Base-by-base conservation (phyloP, 1,140 invertebrate species). In the Oncopeltus fasciatus region DNA sequence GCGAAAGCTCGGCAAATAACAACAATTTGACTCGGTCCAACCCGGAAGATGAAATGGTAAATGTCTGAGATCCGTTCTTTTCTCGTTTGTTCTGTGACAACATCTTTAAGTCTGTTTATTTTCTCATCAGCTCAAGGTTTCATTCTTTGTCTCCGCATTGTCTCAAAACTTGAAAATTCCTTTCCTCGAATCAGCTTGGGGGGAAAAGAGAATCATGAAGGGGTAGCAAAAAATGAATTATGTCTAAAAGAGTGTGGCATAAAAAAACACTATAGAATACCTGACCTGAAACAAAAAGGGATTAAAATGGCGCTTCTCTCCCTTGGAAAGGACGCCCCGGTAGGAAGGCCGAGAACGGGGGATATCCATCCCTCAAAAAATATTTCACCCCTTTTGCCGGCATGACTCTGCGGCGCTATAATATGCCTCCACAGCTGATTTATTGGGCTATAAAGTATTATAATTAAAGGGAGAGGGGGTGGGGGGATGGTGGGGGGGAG, bases 361-460 rank as follows among this genome's bases (percentile, higher is more conserved):
- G 43, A 33, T 38, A 38, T 38, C 31, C 31, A 38, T 38, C 31
- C 31, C 31, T 38, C 31, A 38, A 38, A 38, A 61, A 61, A 61
- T 49, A 61, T 49, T 47, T 33, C 29, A 59, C 11, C 21, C 18
- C 18, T 31, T 43, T 27, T 29, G 46, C 27, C 38, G 56, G 38
- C 31, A 38, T 38, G 31, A 38, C 31, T 38, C 31, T 38, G 44
- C 33, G 56, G 60, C 57, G 59, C 47, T 64, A 66, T 66, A 66
- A 64, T 66, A 64, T 59, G 65, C 51, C 60, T 61, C 58, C 24
- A 26, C 31, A 18, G 33, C 63, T 66, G 65, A 66, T 66, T 66
- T 66, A 66, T 66, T 59, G 65, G 46, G 62, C 65, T 53, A 66
- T 66, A 66, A 66, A 66, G 65, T 66, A 66, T 66, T 66, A 64